These are phyloP conservation scores for Platerodrilus igneus DNA, from an alignment of 2,888 invertebrate species.

Conservation along the genomic window DNA sequence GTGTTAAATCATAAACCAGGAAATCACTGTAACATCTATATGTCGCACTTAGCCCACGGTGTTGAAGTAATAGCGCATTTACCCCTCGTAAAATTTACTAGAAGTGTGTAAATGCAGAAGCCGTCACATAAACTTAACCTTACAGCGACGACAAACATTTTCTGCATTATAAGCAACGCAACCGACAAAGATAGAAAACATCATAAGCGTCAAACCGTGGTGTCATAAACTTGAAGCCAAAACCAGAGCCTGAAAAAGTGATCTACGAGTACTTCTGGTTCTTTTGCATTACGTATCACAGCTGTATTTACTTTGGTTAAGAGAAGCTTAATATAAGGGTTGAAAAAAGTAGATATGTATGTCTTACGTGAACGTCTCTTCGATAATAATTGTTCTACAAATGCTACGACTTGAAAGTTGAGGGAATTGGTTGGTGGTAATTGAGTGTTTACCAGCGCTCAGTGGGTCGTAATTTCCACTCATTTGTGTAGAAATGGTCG, in stretches of 20 bases:
- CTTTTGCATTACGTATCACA: no score
- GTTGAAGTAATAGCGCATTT: slow-evolving; percentile 48
- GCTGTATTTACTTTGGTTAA: no score
- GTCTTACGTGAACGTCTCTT: no score
- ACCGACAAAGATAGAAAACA: slow-evolving; percentile 39
- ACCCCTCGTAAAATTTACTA: slow-evolving; percentile 48
- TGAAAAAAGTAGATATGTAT: no score
- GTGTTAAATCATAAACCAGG: slow-evolving; percentile 39
- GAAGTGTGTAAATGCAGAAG: slow-evolving; percentile 50
- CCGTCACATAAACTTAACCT: slow-evolving; percentile 48
- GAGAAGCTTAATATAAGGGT: no score
- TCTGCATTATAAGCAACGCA: slow-evolving; percentile 23
- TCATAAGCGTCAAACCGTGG: slow-evolving; percentile 48
- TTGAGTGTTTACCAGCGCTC: slow-evolving; percentile 49
- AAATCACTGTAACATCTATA: slow-evolving; percentile 45
- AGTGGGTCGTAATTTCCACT: slow-evolving; percentile 50
- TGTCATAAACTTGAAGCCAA: slow-evolving; percentile 45
- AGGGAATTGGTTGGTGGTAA: slow-evolving; percentile 48
- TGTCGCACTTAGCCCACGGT: slow-evolving; percentile 44
- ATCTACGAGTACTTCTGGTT: no score
- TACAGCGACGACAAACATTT: slow-evolving; percentile 34
- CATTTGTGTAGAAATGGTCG: slow-evolving; percentile 52
- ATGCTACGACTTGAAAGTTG: slow-evolving; percentile 36
- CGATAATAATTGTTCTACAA: slow-evolving; percentile 20
- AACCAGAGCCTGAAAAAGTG: slow-evolving; percentile 41